Percentiles rank a stretch among this genome's conserved stretches.
phyloP scores from a whole-genome alignment of 1,140 invertebrate genomes.

The Drosophila serrata region DNA sequence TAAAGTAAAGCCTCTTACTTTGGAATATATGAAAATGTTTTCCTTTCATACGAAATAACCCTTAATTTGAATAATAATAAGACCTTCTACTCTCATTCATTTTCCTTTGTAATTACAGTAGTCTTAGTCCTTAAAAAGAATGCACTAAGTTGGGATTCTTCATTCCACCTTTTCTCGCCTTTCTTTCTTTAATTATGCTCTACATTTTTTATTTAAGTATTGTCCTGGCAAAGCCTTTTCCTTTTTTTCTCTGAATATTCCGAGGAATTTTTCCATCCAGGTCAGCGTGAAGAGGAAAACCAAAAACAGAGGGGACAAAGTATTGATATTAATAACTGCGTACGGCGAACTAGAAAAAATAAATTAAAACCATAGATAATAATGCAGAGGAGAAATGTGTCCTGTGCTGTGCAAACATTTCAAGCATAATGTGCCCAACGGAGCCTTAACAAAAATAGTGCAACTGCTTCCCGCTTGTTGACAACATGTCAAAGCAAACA shows the following conservation, averaged over 20 bases:
- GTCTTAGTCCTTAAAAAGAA: slow-evolving; percentile 12
- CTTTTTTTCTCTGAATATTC: slow-evolving; percentile 15
- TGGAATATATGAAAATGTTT: neutral
- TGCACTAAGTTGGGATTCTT: slow-evolving; percentile 13
- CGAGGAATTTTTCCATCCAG: slow-evolving; percentile 18
- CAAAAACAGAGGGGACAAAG: slow-evolving; percentile 8
- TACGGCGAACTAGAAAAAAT: slow-evolving; percentile 8
- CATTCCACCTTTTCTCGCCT: neutral
- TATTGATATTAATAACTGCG: slow-evolving; percentile 21
- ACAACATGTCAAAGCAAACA: slow-evolving; percentile 67
- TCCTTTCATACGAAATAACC: neutral
- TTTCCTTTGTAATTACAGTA: slow-evolving; percentile 21
- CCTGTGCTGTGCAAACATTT: slow-evolving; percentile 27
- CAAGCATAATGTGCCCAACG: slow-evolving; percentile 44
- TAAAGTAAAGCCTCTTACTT: neutral
- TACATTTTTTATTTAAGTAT: slow-evolving; percentile 33
- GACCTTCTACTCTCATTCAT: neutral
- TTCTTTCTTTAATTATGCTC: slow-evolving; percentile 53
- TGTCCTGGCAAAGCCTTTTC: slow-evolving; percentile 2
- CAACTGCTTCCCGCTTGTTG: slow-evolving; percentile 46
- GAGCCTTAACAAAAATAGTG: slow-evolving; percentile 36
- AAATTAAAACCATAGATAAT: slow-evolving; percentile 16
- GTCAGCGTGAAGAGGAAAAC: neutral
- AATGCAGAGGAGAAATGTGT: neutral
- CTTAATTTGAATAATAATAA: neutral